phyloP scores from a whole-genome alignment of 2,113 vertebrate species.

The Grus americana region DNA sequence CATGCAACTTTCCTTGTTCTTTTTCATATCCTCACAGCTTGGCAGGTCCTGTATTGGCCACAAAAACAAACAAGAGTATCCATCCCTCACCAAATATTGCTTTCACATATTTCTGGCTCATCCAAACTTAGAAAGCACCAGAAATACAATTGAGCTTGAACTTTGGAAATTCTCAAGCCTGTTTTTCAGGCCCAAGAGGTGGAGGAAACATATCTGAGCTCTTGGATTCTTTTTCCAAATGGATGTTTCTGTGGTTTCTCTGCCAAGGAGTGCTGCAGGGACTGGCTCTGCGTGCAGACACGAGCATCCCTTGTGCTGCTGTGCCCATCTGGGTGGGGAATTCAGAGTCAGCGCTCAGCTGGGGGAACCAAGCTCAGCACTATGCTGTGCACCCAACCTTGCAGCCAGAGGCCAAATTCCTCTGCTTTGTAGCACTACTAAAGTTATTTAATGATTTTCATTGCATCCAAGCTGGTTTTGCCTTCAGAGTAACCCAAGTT shows the following conservation, averaged over 20 bases:
- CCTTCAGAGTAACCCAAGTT: background rate
- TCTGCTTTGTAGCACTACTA: background rate
- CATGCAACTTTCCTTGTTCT: background rate
- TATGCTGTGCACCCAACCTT: background rate
- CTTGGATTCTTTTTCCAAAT: background rate
- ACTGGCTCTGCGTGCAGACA: background rate
- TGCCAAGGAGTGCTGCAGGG: background rate
- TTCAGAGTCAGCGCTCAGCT: background rate
- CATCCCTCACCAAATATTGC: constrained; percentile 13
- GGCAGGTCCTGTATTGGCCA: constrained; percentile 8
- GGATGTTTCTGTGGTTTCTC: background rate
- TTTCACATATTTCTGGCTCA: constrained; percentile 51
- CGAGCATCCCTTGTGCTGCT: background rate
- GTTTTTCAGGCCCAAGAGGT: background rate
- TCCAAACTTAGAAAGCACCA: constrained; percentile 8
- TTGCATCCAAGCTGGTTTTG: background rate
- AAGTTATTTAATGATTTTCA: background rate
- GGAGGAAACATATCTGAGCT: background rate
- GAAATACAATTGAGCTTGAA: background rate
- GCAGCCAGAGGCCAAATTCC: background rate
- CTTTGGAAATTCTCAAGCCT: background rate
- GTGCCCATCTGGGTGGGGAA: background rate
- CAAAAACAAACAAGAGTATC: constrained; percentile 5
- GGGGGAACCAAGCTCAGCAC: background rate
- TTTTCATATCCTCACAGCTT: constrained; percentile 1